phyloP scores from a whole-genome alignment of 2,113 vertebrate genomes.

The Hippocampus abdominalis region DNA sequence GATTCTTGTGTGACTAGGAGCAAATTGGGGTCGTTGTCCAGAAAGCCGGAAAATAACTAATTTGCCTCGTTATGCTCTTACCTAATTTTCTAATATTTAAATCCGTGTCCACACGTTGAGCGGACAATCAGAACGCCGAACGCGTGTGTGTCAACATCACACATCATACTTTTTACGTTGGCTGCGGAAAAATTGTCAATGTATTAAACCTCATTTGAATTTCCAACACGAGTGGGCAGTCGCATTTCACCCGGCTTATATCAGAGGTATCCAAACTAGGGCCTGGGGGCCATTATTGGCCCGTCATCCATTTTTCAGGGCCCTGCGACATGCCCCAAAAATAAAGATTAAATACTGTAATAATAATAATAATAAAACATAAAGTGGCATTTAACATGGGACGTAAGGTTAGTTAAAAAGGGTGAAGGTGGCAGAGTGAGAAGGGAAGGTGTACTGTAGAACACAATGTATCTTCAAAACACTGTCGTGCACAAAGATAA shows the following conservation, averaged over 20 bases:
- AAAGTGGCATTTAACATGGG: too few relatives aligned
- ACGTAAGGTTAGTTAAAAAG: too few relatives aligned
- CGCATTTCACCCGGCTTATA: conserved; percentile 42
- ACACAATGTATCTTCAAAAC: too few relatives aligned
- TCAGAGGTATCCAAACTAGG: too few relatives aligned
- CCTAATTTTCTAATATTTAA: background rate
- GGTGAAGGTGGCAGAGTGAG: too few relatives aligned
- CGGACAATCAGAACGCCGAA: background rate
- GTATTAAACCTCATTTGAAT: background rate
- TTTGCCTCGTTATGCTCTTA: background rate
- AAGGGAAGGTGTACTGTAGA: too few relatives aligned
- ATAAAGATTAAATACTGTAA: too few relatives aligned
- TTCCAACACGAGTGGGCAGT: conserved; percentile 65
- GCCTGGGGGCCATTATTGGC: too few relatives aligned
- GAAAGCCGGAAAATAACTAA: background rate
- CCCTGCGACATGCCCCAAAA: too few relatives aligned
- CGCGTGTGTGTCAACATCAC: background rate
- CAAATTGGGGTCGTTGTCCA: background rate
- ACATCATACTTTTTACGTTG: background rate
- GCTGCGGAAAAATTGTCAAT: background rate
- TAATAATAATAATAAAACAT: too few relatives aligned
- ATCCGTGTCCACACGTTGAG: background rate
- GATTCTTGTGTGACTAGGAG: background rate
- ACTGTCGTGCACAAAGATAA: too few relatives aligned
- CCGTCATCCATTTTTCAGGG: too few relatives aligned